phyloP scores from a whole-genome alignment of 2,888 invertebrate genomes.

The Morpho deidamia region DNA sequence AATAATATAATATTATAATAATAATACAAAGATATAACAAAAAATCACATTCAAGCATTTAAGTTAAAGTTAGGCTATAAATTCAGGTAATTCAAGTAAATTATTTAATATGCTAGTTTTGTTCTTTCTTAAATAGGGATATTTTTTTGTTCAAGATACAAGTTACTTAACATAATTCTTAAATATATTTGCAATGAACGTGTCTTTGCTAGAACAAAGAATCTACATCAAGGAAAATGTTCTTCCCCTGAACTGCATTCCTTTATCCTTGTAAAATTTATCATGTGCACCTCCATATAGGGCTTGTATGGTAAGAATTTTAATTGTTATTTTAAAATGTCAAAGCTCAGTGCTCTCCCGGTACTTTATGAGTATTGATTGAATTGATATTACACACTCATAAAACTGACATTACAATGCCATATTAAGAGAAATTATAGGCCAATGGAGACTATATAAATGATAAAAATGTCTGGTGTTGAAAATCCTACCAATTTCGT shows the following conservation, averaged over 20 bases:
- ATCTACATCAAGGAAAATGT: not conserved
- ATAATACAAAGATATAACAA: no score
- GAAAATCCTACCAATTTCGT: no score
- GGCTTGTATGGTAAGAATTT: not conserved
- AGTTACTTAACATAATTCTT: not conserved
- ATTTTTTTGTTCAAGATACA: not conserved
- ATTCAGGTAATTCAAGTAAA: no score
- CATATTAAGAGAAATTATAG: no score
- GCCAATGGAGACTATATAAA: no score
- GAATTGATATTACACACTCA: constrained; percentile 1
- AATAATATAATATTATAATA: no score
- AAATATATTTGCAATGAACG: constrained; percentile 1
- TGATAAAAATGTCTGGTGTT: no score
- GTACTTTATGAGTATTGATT: constrained; percentile 2
- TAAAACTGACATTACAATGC: not conserved
- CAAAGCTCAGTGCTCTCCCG: constrained; percentile 8
- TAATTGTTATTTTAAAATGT: constrained; percentile 10
- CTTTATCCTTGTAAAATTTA: constrained; percentile 3
- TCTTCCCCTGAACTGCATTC: constrained; percentile 7
- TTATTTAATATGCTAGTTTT: not conserved
- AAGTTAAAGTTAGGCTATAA: no score
- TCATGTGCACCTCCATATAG: not conserved
- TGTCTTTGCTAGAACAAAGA: not conserved
- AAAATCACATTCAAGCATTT: no score
- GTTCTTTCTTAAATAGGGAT: not conserved